Percentiles rank a stretch among this genome's conserved stretches.
Conservation (phyloP, 2,797 vertebrate genomes). For the Mionectes olivaceus region DNA sequence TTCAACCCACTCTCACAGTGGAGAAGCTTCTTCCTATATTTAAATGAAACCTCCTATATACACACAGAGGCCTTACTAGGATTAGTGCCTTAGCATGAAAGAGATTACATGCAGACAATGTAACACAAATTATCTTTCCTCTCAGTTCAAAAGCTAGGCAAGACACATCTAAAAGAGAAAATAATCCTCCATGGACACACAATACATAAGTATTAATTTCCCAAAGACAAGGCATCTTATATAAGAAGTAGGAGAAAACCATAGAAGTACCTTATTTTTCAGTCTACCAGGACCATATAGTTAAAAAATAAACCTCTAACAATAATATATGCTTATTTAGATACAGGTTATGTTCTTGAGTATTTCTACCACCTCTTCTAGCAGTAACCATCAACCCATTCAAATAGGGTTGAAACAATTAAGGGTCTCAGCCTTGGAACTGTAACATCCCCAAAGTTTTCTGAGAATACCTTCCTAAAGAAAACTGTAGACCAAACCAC, state of each 20-base stretch:
- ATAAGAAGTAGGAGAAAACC: neutral
- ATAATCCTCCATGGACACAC: neutral
- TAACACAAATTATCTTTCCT: neutral
- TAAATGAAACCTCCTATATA: neutral
- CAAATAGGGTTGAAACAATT: neutral
- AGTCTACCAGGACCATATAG: neutral
- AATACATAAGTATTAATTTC: neutral
- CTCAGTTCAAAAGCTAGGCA: neutral
- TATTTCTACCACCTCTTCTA: neutral
- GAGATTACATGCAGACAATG: neutral
- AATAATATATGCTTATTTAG: neutral
- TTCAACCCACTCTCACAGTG: neutral
- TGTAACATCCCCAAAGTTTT: neutral
- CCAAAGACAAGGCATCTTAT: neutral
- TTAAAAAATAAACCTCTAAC: neutral
- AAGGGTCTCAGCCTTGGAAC: neutral
- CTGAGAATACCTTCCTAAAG: neutral
- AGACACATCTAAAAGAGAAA: neutral
- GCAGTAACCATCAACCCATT: neutral
- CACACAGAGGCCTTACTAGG: neutral
- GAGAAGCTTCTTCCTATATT: neutral
- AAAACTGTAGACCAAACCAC: neutral
- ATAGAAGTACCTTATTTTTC: neutral
- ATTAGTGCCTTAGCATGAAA: neutral
- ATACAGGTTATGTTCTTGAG: neutral